Evolutionary conservation across 2,888 invertebrate genomes (phyloP), one percentile per base, ranked within the genome.

Genomic region (Drosophila dives): DNA sequence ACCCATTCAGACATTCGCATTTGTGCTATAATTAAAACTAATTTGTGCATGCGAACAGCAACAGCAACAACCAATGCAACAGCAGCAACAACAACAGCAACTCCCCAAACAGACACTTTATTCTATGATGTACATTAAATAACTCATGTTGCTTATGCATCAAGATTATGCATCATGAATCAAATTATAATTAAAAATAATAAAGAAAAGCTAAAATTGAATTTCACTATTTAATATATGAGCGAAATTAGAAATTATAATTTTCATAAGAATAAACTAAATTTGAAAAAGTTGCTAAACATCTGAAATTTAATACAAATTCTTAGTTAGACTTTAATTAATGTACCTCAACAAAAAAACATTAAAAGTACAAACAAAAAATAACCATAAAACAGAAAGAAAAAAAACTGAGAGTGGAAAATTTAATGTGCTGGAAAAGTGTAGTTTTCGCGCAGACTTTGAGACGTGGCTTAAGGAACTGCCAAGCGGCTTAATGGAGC

Each of bases 1-100:
- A 79, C 72, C 64, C 82, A 90, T 90, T 86, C 90, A 83, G 79
- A 78, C 82, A 75, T 81, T 86, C 89, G 87, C 89, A 89, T 80
- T 86, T 90, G 85, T 85, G 88, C 91, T 89, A 87, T 86, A 86
- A 86, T 86, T 86, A 86, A 87, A 89, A 90, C 86, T 86, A 86
- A 90, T 86, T 86, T 89, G 79, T 90, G 90, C 89, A 89, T 89
- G 74, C 73, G 77, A 63, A 70, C 34, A 68, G 48, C 64, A 64
- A 33, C 75, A 64, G 20, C 75, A 72, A 40, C 54, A 63, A 34
- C 60, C 54, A 20, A 61, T 40, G 49, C 67, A 86, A 61, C 65
- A 67, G 40, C 23, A 38, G 29, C 58, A 63, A 38, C 80, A 64
- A 17, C 65, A 56, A 54, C 26, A 62, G 48, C 64, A 76, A 76